phyloP scores from a whole-genome alignment of 2,797 vertebrate species.

The Bradypodion ventrale region DNA sequence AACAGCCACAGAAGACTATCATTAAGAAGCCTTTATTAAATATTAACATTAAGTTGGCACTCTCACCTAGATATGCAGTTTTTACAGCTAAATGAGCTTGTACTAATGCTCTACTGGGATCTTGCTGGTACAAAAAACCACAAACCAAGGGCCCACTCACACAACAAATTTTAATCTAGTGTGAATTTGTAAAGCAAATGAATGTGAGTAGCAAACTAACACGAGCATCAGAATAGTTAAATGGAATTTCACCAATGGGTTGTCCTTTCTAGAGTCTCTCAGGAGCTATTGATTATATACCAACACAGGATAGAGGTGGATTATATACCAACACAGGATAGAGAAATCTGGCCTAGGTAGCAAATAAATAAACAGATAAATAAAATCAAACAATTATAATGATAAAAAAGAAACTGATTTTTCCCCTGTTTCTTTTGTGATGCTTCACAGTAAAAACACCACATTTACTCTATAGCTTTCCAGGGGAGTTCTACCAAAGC shows the following conservation, averaged over 20 bases:
- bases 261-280: background rate
- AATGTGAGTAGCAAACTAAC: constrained; percentile 18
- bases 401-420: background rate
- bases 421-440: background rate
- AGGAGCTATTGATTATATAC: background rate
- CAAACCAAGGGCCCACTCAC: background rate
- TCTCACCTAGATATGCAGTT: constrained; percentile 47
- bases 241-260: background rate
- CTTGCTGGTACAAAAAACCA: constrained; percentile 7
- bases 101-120: constrained; percentile 34
- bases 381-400: too few species aligned
- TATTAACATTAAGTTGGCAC: constrained; percentile 45
- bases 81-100: constrained; percentile 32
- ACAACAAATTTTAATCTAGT: constrained; percentile 1
- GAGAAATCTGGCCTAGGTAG: background rate
- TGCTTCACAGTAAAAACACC: background rate
- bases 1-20: constrained; percentile 25
- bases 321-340: background rate
- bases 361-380: background rate
- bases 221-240: background rate
- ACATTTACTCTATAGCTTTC: background rate
- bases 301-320: background rate
- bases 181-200: constrained; percentile 7
- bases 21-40: constrained; percentile 48
- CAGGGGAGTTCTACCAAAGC: background rate